Conservation (phyloP, 2,797 vertebrate genomes). For the Prionace glauca region DNA sequence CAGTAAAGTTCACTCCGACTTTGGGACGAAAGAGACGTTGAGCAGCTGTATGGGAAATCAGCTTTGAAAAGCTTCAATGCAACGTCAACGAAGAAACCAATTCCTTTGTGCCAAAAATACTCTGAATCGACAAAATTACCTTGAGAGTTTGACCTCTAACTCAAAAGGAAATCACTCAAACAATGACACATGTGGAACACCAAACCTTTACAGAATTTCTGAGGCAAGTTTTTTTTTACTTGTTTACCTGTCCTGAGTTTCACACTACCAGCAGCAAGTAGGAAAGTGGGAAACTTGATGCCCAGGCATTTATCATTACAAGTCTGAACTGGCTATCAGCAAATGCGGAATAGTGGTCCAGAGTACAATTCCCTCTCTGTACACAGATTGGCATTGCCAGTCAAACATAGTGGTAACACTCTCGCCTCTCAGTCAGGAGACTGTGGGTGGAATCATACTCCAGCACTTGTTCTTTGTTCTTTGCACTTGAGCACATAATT, state of each 20-base stretch:
- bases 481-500: neutral
- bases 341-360: neutral
- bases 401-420: neutral
- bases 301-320: neutral
- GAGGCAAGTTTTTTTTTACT: neutral
- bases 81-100: neutral
- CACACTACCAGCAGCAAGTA: neutral
- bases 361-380: neutral
- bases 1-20: neutral
- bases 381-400: neutral
- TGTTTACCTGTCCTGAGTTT: neutral
- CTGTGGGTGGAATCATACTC: neutral
- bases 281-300: neutral
- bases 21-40: neutral
- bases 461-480: too few species aligned
- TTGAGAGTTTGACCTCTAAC: neutral
- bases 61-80: neutral
- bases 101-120: neutral
- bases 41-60: neutral
- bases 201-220: neutral
- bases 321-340: neutral
- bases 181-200: neutral
- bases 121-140: neutral
- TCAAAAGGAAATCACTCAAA: neutral
- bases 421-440: neutral